These are phyloP conservation scores for Heloderma charlesbogerti DNA, from an alignment of 2,113 vertebrate species.

Conservation along the genomic window DNA sequence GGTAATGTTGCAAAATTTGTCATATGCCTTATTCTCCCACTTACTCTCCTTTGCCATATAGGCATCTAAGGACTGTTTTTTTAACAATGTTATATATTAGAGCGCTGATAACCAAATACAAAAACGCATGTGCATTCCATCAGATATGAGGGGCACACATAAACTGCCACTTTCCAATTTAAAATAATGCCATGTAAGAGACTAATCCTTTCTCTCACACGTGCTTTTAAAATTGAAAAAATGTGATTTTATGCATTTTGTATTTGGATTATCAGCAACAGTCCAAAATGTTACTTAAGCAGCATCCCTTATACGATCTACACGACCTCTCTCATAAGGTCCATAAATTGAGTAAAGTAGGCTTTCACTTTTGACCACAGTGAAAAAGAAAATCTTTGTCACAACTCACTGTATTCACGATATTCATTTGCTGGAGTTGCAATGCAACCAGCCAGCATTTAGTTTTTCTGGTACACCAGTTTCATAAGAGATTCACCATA, in stretches of 20 bases:
- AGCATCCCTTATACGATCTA: neutral
- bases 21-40: too few species aligned
- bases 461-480: neutral
- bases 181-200: neutral
- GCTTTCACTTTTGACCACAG: neutral
- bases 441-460: neutral
- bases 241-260: neutral
- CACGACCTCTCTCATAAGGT: neutral
- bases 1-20: neutral
- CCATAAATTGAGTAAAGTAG: neutral
- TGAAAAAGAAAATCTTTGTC: neutral
- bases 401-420: neutral
- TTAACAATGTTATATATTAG: neutral
- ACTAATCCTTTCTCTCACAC: neutral
- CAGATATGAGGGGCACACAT: neutral
- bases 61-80: neutral
- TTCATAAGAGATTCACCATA: neutral
- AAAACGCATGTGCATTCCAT: neutral
- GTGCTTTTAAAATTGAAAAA: neutral
- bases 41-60: neutral
- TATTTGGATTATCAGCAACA: neutral
- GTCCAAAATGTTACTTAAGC: neutral
- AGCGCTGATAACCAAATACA: neutral
- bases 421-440: neutral
- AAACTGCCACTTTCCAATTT: neutral